Evolutionary conservation across 2,113 vertebrate species (phyloP).

Genomic region (Lepidothrix coronata): DNA sequence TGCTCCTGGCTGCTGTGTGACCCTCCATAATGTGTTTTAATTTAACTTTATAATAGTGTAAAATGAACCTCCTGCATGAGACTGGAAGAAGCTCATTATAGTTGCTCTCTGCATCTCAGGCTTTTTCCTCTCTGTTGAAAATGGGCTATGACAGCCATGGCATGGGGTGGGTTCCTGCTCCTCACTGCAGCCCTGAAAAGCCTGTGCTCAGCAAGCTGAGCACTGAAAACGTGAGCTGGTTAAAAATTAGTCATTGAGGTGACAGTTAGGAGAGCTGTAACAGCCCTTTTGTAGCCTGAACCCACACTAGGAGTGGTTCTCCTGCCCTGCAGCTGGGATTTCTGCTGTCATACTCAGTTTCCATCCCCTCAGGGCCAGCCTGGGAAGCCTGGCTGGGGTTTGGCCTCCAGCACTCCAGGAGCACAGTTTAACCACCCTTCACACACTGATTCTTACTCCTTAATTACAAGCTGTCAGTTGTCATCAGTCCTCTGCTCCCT

Average conservation of each 20-base stretch:
- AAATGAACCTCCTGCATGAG: background rate
- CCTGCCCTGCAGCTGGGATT: background rate
- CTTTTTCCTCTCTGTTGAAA: background rate
- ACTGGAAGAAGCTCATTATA: background rate
- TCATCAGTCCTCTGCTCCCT: background rate
- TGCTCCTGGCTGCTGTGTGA: background rate
- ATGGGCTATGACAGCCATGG: background rate
- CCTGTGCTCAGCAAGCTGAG: background rate
- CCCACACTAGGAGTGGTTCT: accelerated
- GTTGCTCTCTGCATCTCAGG: background rate
- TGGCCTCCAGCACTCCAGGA: background rate
- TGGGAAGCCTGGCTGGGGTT: background rate
- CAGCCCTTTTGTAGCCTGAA: background rate
- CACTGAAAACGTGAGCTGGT: background rate
- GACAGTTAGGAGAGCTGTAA: background rate
- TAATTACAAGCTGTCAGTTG: background rate
- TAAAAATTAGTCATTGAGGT: background rate
- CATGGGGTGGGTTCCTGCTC: background rate
- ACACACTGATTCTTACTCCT: background rate
- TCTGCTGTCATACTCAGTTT: background rate
- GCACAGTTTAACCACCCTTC: background rate
- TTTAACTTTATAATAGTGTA: background rate
- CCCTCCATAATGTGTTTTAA: background rate
- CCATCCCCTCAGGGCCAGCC: background rate
- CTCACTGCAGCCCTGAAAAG: background rate